Base-by-base conservation (phyloP, 2,888 invertebrate species). In the Caenorhabditis zanzibari region DNA sequence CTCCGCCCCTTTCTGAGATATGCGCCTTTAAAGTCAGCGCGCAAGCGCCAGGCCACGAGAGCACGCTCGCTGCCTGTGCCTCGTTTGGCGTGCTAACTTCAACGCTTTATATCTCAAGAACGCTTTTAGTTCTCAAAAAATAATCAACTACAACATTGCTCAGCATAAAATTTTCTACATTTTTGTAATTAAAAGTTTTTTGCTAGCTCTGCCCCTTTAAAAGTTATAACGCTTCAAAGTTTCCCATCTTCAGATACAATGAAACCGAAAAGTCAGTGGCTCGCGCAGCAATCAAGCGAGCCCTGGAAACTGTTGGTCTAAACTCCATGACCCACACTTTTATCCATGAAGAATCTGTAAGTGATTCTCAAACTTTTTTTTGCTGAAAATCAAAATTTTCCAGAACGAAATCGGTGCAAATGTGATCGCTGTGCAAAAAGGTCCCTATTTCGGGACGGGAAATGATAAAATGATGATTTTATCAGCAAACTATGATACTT, bases 361-460 rank as follows among this genome's bases (percentile, higher is more conserved):
- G 76, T 58, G n/a, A n/a, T n/a, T n/a, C n/a, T n/a, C n/a, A n/a
- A n/a, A n/a, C n/a, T n/a, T n/a, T n/a, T n/a, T n/a, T n/a, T n/a
- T n/a, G n/a, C n/a, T n/a, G n/a, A 28, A 52, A 16, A 1, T 24
- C 16, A 22, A 59, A n/a, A n/a, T 47, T 16, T 81, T 81, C 26
- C 54, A 87, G 87, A 79, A 84, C 72, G 85, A 85, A 71, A 81
- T 87, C 14, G 88, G 88, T 26, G 80, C 81, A 22, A 88, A 88
- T 49, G 83, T 88, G 49, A 86, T 88, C 47, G 83, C 88, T 0
- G 83, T 88, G 0, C 86, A 86, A 58, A 79, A 82, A 35, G 85
- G 88, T 4, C 81, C 84, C 14, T 58, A 82, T 52, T 86, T 84
- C 26, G 88, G 85, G 9, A 86, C 86, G 0, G 49, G 80, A 10